These are phyloP conservation scores for Crypturellus tataupa DNA, from an alignment of 2,797 vertebrate species.

Conservation along the genomic window DNA sequence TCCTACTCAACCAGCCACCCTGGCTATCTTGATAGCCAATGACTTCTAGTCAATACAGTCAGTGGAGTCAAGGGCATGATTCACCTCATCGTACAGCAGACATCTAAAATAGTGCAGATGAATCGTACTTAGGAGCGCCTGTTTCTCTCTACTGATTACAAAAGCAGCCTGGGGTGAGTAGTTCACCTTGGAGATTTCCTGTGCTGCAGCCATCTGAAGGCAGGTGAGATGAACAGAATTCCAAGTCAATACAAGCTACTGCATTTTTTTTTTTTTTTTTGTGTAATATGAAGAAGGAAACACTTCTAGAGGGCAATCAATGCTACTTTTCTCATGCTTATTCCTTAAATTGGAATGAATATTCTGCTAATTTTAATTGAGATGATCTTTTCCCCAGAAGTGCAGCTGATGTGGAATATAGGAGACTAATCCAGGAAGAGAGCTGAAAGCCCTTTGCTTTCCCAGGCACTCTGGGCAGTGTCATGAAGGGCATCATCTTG, in stretches of 20 bases:
- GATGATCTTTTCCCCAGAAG: not conserved
- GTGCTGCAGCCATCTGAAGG: not conserved
- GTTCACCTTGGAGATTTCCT: not conserved
- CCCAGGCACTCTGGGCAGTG: too few species aligned
- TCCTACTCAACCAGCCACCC: not conserved
- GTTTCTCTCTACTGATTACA: not conserved
- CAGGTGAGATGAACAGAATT: not conserved
- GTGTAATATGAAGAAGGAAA: not conserved
- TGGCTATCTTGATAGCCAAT: not conserved
- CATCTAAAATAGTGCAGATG: not conserved
- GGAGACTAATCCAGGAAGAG: not conserved
- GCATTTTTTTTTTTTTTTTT: not conserved
- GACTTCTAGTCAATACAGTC: not conserved
- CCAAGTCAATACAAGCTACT: not conserved
- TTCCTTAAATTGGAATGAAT: not conserved
- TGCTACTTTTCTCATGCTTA: not conserved
- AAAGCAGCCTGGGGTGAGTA: not conserved
- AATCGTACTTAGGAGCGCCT: not conserved
- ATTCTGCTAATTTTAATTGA: not conserved
- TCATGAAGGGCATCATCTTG: not conserved
- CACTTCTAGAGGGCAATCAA: not conserved
- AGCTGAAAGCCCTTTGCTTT: not conserved
- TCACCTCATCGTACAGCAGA: slow-evolving; percentile 27
- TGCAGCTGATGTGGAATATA: not conserved
- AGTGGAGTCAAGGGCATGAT: not conserved